Percentiles rank a stretch among this genome's conserved stretches.
Conservation (phyloP, 2,797 vertebrate species). For the Fundulus diaphanus region DNA sequence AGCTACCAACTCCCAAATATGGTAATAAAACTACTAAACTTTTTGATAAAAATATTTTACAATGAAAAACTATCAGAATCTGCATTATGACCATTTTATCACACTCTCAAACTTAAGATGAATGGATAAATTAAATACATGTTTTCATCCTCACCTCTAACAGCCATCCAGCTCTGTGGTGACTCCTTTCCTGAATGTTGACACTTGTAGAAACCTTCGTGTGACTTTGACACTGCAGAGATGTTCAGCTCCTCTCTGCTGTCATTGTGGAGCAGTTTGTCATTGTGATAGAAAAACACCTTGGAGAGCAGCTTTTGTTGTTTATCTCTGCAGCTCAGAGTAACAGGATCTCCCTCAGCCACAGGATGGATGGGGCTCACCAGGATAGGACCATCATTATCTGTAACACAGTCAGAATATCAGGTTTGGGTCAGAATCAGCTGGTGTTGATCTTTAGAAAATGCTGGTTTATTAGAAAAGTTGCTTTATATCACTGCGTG, state of each 20-base stretch:
- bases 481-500: too few relatives aligned
- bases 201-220: neutral
- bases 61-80: too few relatives aligned
- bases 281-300: conserved; percentile 49
- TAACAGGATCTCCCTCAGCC: conserved; percentile 29
- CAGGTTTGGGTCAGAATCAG: too few relatives aligned
- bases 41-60: too few relatives aligned
- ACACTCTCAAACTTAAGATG: too few relatives aligned
- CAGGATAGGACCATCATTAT: fast-evolving
- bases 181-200: neutral
- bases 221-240: neutral
- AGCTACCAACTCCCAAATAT: too few relatives aligned
- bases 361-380: conserved; percentile 5
- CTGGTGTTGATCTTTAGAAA: too few relatives aligned
- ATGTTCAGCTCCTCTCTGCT: neutral
- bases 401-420: neutral
- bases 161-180: neutral
- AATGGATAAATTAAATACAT: neutral
- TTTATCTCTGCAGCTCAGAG: conserved; percentile 21
- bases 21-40: too few relatives aligned
- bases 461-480: too few relatives aligned
- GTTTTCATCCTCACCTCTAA: neutral
- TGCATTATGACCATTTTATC: too few relatives aligned
- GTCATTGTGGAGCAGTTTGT: conserved; percentile 13
- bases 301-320: neutral